Percentiles rank a stretch among this genome's conserved stretches.
Evolutionary conservation across 2,797 vertebrate species (phyloP).

Genomic region (Sebastes steindachneri): DNA sequence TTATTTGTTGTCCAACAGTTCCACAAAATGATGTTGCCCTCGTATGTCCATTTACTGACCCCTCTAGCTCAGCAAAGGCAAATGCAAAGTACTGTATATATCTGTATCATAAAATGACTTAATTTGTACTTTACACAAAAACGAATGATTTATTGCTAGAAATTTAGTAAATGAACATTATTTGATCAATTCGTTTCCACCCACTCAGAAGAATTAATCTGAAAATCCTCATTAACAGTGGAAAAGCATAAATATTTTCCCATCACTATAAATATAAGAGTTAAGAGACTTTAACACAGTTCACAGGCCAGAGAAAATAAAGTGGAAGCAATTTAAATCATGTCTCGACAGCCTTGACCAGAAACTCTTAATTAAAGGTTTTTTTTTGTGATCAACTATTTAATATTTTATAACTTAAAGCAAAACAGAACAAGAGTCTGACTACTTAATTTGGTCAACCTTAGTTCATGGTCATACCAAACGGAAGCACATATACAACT

Average conservation of each 20-base stretch:
- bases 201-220: background rate
- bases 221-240: background rate
- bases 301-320: slow-evolving; percentile 16
- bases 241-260: slow-evolving; percentile 3
- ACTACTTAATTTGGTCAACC: background rate
- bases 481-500: background rate
- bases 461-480: background rate
- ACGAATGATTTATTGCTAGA: background rate
- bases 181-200: background rate
- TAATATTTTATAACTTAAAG: background rate
- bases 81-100: background rate
- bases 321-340: background rate
- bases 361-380: slow-evolving; percentile 3
- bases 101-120: background rate
- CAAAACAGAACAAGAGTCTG: background rate
- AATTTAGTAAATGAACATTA: background rate
- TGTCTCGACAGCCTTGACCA: slow-evolving; percentile 7
- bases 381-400: slow-evolving; percentile 2
- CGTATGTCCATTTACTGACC: background rate
- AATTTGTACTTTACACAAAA: background rate
- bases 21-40: background rate
- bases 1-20: background rate
- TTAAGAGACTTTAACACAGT: background rate
- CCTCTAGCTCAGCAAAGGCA: background rate
- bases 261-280: background rate